A percentile compares a stretch with the other conserved stretches of the same genome.
Evolutionary conservation across 1,140 invertebrate genomes (phyloP).

Genomic region (Pinna nobilis): DNA sequence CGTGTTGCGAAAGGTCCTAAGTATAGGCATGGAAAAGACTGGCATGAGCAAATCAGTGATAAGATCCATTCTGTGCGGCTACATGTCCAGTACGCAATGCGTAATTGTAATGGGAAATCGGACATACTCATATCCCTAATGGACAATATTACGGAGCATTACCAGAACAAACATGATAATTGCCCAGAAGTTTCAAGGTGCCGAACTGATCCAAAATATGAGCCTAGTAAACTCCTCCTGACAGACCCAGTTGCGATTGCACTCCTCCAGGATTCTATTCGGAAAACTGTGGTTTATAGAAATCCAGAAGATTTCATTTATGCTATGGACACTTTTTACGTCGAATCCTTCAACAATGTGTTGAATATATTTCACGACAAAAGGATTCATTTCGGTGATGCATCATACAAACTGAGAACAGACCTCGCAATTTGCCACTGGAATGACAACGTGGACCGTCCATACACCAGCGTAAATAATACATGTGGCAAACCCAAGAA

Average conservation of each 20-base stretch:
- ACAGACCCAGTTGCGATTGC: not conserved
- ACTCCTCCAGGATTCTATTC: not conserved
- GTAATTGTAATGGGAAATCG: not conserved
- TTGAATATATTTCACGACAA: slow-evolving; percentile 4
- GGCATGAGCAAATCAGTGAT: slow-evolving; percentile 2
- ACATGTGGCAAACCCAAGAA: no score
- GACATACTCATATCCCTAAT: not conserved
- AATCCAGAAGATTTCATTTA: not conserved
- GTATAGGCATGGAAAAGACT: not conserved
- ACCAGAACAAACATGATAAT: not conserved
- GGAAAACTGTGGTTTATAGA: not conserved
- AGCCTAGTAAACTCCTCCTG: not conserved
- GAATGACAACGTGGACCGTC: slow-evolving; percentile 10
- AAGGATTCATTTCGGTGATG: not conserved
- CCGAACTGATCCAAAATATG: slow-evolving; percentile 1
- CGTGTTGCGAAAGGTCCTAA: not conserved
- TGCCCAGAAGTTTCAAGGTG: not conserved
- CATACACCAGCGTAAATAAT: no score
- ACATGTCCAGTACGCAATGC: not conserved
- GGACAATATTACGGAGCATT: not conserved
- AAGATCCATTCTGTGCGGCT: not conserved
- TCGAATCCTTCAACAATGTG: slow-evolving; percentile 3
- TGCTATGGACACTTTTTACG: not conserved
- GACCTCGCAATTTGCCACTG: slow-evolving; percentile 8
- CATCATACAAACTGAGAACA: slow-evolving; percentile 4